Conservation (phyloP, 1,140 invertebrate species). For the Drosophila burlai region DNA sequence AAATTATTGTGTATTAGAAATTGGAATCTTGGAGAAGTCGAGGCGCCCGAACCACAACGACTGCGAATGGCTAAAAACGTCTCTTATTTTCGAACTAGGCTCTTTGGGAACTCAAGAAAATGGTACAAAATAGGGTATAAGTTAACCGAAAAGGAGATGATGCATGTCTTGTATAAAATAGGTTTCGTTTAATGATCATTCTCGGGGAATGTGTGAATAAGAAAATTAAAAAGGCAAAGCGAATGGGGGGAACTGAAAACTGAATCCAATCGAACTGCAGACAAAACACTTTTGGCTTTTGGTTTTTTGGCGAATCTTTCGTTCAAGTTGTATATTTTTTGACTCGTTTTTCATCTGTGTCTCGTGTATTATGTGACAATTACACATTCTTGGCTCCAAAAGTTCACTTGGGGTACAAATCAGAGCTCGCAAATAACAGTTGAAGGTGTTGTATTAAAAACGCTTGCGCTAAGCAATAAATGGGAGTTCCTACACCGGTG, state of each 20-base stretch:
- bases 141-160: conserved; percentile 22
- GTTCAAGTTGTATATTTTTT: conserved; percentile 52
- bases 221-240: conserved; percentile 5
- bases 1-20: conserved; percentile 29
- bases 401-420: conserved; percentile 13
- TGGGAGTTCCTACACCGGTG: background rate
- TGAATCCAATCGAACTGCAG: conserved; percentile 69
- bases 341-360: conserved; percentile 38
- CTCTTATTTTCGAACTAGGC: conserved; percentile 53
- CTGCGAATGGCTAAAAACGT: conserved; percentile 57
- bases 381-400: conserved; percentile 48
- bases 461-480: background rate
- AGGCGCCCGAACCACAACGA: conserved; percentile 59
- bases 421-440: conserved; percentile 7
- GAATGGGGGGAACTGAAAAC: conserved; percentile 53
- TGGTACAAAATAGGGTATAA: conserved; percentile 10
- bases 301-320: conserved; percentile 65
- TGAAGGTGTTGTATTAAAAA: background rate
- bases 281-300: conserved; percentile 69
- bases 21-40: conserved; percentile 44
- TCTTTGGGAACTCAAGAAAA: conserved; percentile 33
- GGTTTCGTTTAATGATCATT: background rate
- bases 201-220: conserved; percentile 2
- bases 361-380: conserved; percentile 39
- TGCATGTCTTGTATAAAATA: background rate